Conservation (phyloP, 2,113 vertebrate species). For the Coracopsis vasa region DNA sequence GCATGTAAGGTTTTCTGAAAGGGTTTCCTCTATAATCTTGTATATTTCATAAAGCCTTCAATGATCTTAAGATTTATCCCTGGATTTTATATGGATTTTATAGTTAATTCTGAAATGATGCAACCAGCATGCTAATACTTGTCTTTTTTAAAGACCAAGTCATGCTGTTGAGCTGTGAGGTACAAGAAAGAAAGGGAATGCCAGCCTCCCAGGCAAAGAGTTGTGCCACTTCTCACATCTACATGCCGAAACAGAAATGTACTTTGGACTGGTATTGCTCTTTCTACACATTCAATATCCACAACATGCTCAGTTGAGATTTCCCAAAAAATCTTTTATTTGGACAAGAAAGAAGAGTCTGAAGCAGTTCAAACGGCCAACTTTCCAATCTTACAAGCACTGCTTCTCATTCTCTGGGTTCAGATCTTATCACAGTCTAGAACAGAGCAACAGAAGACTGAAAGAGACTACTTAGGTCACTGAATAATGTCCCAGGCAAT, state of each 20-base stretch:
- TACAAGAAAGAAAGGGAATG: neutral
- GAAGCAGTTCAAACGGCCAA: neutral
- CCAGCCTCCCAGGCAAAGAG: neutral
- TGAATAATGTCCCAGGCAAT: neutral
- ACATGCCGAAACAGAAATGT: neutral
- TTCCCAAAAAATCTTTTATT: neutral
- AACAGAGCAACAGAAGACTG: neutral
- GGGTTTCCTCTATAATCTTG: neutral
- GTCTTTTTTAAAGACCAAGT: neutral
- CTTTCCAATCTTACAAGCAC: neutral
- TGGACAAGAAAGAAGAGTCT: neutral
- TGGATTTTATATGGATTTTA: neutral
- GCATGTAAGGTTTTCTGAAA: neutral
- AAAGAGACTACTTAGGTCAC: neutral
- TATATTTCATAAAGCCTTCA: neutral
- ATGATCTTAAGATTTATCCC: neutral
- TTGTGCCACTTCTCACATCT: neutral
- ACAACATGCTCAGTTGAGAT: neutral
- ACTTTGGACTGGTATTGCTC: fast-evolving
- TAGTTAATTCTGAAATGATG: neutral
- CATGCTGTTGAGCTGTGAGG: neutral
- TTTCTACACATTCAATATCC: neutral
- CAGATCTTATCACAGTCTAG: neutral
- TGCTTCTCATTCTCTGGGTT: neutral
- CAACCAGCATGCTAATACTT: neutral